Evolutionary conservation across 2,113 vertebrate genomes (phyloP), one percentile per base, ranked within the genome.

Genomic region (Etheostoma spectabile): DNA sequence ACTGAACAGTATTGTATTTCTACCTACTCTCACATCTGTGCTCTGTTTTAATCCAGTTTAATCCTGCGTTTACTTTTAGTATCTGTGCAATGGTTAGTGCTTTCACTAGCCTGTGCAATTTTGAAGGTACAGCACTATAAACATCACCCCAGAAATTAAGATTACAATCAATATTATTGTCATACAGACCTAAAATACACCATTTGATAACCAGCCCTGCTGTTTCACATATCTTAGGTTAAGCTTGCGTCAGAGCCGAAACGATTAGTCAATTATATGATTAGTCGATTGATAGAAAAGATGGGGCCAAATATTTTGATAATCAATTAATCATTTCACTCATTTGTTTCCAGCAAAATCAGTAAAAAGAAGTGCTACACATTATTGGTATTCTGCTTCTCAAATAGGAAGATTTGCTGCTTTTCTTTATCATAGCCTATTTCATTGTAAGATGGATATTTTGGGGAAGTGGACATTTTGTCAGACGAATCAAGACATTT

Each of bases 41-140:
- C 60, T 82, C 30, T 76, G 30, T 55, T 79, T 81, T 86, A 85
- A 86, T 89, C 79, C 64, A 42, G 1, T 78, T 79, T 88, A 88
- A 85, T 88, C 87, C 83, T 46, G 35, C 73, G 67, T 87, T 79
- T 74, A 5, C 64, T 80, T 79, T 76, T 30, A 45, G n/a, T 59
- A 70, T 84, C 19, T 68, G 15, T 77, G 35, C 1, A 65, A 56
- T 79, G 16, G 24, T 68, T 74, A 55, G 56, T 69, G 71, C 19
- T 53, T 35, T 46, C 55, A 52, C 14, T 24, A 13, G n/a, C 18
- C 24, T 64, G 27, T 24, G 22, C 19, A 24, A 35, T 69, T 0
- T 15, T 18, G 61, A 22, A 42, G 49, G 33, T 80, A 53, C 16
- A 13, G 8, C 57, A 60, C 33, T 48, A 0, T 21, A 14, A 3